phyloP scores from a whole-genome alignment of 2,113 vertebrate genomes.

The Sigmodon hispidus region DNA sequence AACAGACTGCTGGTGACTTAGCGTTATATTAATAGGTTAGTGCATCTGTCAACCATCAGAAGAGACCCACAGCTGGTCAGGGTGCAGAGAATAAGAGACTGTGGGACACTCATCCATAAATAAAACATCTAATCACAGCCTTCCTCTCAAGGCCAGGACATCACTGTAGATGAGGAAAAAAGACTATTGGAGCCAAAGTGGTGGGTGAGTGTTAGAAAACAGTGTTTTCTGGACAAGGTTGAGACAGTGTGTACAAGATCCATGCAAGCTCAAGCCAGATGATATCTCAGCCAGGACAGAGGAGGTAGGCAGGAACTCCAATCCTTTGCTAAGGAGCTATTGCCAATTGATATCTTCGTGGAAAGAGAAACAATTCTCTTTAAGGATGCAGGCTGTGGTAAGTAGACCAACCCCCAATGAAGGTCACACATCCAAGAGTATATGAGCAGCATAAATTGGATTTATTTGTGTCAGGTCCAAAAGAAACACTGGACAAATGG shows the following conservation, averaged over 20 bases:
- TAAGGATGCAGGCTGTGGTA: not conserved
- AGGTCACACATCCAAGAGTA: too few species aligned
- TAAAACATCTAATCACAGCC: not conserved
- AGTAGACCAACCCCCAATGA: not conserved
- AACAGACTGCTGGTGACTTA: not conserved
- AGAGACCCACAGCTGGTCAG: not conserved
- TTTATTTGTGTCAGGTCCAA: not conserved
- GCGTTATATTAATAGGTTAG: not conserved
- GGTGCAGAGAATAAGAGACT: not conserved
- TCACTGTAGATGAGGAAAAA: not conserved
- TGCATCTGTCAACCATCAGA: not conserved
- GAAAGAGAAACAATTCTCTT: not conserved
- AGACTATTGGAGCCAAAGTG: not conserved
- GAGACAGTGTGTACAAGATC: not conserved
- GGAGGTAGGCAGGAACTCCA: not conserved
- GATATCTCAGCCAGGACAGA: not conserved
- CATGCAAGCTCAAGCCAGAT: not conserved
- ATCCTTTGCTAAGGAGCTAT: not conserved
- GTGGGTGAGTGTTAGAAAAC: not conserved
- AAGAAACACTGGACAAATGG: not conserved
- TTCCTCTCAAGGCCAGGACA: not conserved
- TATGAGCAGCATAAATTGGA: too few species aligned
- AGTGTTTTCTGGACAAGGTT: not conserved
- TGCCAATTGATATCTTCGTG: not conserved
- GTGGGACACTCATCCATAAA: not conserved